Evolutionary conservation across 2,888 invertebrate species (phyloP).

Genomic region (Drosophila cracens): DNA sequence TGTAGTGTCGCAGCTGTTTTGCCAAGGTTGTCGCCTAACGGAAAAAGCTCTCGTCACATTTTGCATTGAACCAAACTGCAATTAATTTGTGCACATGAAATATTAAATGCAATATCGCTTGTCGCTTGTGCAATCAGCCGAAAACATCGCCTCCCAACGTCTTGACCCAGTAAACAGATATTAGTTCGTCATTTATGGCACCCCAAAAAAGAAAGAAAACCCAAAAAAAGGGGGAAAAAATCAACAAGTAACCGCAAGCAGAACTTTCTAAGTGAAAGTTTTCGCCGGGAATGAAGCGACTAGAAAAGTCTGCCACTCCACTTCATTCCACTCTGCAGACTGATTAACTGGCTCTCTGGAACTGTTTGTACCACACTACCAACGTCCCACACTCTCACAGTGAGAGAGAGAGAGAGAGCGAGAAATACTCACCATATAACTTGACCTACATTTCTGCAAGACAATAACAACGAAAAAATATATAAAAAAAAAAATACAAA

Average conservation of each 20-base stretch:
- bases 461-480: conserved; percentile 74
- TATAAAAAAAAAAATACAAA: conserved; percentile 45
- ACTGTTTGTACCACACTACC: conserved; percentile 46
- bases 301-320: conserved; percentile 71
- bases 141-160: conserved; percentile 46
- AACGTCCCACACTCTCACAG: conserved; percentile 65
- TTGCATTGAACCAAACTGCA: conserved; percentile 68
- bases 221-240: conserved; percentile 42
- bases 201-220: conserved; percentile 42
- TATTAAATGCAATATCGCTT: conserved; percentile 17
- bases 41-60: conserved; percentile 63
- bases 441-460: conserved; percentile 83
- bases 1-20: conserved; percentile 62
- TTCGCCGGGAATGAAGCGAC: conserved; percentile 68
- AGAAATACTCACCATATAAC: conserved; percentile 76
- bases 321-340: conserved; percentile 10
- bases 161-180: conserved; percentile 67
- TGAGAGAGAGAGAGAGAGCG: conserved; percentile 19
- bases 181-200: conserved; percentile 57
- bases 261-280: conserved; percentile 85
- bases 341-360: conserved; percentile 40
- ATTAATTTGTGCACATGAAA: conserved; percentile 48
- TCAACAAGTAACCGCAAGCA: conserved; percentile 77
- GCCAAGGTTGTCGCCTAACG: conserved; percentile 73
- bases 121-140: conserved; percentile 28